Evolutionary conservation across 2,113 vertebrate species (phyloP), one percentile per base, ranked within the genome.

Genomic region (Alethe castanea): DNA sequence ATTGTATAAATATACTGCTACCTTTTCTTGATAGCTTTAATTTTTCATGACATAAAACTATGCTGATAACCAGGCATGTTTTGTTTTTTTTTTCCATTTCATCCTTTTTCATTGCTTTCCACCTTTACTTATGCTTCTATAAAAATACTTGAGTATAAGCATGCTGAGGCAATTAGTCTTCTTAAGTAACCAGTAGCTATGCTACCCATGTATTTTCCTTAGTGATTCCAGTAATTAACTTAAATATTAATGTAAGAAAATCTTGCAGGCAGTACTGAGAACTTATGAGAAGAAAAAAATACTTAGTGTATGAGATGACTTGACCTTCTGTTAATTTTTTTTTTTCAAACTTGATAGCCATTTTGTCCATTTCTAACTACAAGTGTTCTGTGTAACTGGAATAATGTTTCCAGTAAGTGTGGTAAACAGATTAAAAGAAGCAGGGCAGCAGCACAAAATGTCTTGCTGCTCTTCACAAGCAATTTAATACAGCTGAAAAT

Each of bases 361-460:
- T 72, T 88, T 79, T 56, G 5, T 72, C 28, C 3, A 9, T 48
- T 78, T 89, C 11, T 77, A 77, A 19, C 18, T 69, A 2, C 57
- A 48, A 25, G 12, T 72, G 18, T 65, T 50, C 50, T 50, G 14
- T 91, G 36, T 17, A 31, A 33, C 38, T 57, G 42, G 16, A 77
- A 47, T 26, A 16, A 11, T 10, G 26, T 76, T 88, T 76, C 53
- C 19, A 20, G 19, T 17, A 57, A 36, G 6, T 20, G 2, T 80
- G 6, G 24, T 70, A n/a, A 61, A 56, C 12, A 60, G 23, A 31
- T 71, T 24, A 29, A 66, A 86, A 28, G 47, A 92, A n/a, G 12
- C 5, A 3, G 5, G 11, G 17, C 36, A 77, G 14, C 11, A 44
- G 44, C 0, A 0, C 33, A 64, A 42, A 77, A 54, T 0, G 0